phyloP scores from a whole-genome alignment of 2,888 invertebrate species.

The Macrosiphum euphorbiae region DNA sequence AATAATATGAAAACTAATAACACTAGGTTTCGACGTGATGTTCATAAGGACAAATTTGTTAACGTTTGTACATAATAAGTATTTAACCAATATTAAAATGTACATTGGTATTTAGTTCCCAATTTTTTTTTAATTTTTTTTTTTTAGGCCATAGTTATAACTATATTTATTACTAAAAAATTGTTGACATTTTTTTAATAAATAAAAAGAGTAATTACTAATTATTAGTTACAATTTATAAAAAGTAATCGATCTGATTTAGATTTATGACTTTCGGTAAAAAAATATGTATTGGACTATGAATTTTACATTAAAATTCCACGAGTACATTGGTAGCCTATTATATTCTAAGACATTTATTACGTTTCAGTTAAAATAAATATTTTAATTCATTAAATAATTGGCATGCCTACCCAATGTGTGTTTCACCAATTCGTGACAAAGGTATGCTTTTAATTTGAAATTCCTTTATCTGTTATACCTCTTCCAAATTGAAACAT shows the following conservation, averaged over 20 bases:
- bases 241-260: constrained; percentile 29
- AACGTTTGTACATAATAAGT: constrained; percentile 44
- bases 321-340: neutral
- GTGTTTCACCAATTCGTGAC: neutral
- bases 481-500: constrained; percentile 12
- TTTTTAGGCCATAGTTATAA: constrained; percentile 30
- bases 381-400: constrained; percentile 20
- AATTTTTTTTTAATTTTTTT: neutral
- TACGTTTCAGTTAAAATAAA: constrained; percentile 42
- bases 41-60: constrained; percentile 21
- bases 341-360: constrained; percentile 40
- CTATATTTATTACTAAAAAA: constrained; percentile 27
- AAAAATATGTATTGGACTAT: constrained; percentile 32
- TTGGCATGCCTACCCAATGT: neutral
- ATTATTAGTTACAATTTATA: constrained; percentile 21
- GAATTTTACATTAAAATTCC: constrained; percentile 38
- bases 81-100: constrained; percentile 26
- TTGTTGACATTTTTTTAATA: constrained; percentile 43
- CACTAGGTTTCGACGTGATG: neutral
- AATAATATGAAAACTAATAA: neutral
- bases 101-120: constrained; percentile 58
- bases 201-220: constrained; percentile 27
- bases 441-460: constrained; percentile 25
- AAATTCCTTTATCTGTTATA: neutral
- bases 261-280: constrained; percentile 36